Conservation (phyloP, 1,140 invertebrate species). For the Tigriopus japonicus region DNA sequence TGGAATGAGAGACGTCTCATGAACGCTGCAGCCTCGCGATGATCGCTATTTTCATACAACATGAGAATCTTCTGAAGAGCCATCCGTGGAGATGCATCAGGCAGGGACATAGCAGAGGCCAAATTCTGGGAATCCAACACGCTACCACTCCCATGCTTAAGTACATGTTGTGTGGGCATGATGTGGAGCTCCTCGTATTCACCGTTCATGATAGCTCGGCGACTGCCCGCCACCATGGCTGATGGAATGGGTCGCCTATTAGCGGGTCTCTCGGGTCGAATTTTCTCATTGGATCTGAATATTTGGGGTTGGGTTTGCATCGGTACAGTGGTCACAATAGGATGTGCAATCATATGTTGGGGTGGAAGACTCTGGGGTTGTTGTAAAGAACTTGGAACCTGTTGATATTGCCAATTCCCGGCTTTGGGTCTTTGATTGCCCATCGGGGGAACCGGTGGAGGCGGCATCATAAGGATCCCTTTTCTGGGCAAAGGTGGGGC, state of each 20-base stretch:
- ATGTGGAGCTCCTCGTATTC: slow-evolving; percentile 20
- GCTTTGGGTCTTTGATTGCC: not conserved
- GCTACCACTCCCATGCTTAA: too few relatives aligned
- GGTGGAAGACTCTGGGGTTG: slow-evolving; percentile 20
- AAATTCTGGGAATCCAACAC: slow-evolving; percentile 10
- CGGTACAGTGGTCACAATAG: not conserved
- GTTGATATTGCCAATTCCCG: slow-evolving; percentile 5
- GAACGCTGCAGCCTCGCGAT: slow-evolving; percentile 53
- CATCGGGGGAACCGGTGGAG: slow-evolving; percentile 1
- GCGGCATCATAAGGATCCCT: slow-evolving; percentile 4
- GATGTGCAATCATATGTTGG: slow-evolving; percentile 11
- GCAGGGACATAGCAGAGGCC: slow-evolving; percentile 32
- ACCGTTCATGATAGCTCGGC: slow-evolving; percentile 16
- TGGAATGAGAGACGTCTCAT: slow-evolving; percentile 48
- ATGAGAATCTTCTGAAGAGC: slow-evolving; percentile 46
- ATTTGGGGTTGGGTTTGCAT: slow-evolving; percentile 15
- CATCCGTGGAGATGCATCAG: slow-evolving; percentile 47
- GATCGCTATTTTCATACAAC: slow-evolving; percentile 54
- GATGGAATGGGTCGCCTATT: slow-evolving; percentile 10
- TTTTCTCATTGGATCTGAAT: slow-evolving; percentile 16
- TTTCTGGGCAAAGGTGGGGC: not conserved
- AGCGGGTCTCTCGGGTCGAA: slow-evolving; percentile 15
- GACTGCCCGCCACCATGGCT: slow-evolving; percentile 16
- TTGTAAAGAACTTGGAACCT: slow-evolving; percentile 18
- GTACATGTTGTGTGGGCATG: not conserved